These are phyloP conservation scores for Drosophila hamatofila DNA, from an alignment of 2,888 invertebrate species.

Conservation along the genomic window DNA sequence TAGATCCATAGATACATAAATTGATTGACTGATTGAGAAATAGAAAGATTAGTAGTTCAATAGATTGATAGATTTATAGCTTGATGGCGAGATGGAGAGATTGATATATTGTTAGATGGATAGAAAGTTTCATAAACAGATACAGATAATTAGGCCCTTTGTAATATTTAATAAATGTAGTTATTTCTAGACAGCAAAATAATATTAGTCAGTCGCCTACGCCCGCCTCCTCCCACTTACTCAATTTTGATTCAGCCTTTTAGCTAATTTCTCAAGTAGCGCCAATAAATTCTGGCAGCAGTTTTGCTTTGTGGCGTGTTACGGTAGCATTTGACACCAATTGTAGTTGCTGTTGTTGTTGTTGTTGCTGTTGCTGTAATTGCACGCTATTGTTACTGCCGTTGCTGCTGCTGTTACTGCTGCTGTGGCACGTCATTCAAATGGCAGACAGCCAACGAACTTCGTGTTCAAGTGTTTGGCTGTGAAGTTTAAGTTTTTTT, in stretches of 20 bases:
- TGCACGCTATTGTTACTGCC: constrained; percentile 68
- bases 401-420: constrained; percentile 36
- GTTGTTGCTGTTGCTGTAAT: constrained; percentile 66
- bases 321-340: constrained; percentile 81
- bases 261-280: constrained; percentile 55
- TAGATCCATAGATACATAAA: neutral
- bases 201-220: neutral
- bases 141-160: neutral
- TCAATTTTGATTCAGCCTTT: constrained; percentile 14
- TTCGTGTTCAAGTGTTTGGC: constrained; percentile 76
- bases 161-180: no score
- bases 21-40: no score
- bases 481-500: constrained; percentile 37
- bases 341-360: constrained; percentile 63
- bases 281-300: constrained; percentile 54
- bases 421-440: constrained; percentile 79
- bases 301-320: constrained; percentile 51
- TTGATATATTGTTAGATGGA: neutral
- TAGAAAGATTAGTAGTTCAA: no score
- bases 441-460: constrained; percentile 79
- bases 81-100: no score
- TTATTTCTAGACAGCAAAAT: neutral
- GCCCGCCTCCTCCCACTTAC: no score
- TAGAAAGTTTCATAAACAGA: neutral
- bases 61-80: no score